A percentile compares a stretch with the other conserved stretches of the same genome.
Conservation (phyloP, 2,797 vertebrate species). For the Pantherophis vulpinus region DNA sequence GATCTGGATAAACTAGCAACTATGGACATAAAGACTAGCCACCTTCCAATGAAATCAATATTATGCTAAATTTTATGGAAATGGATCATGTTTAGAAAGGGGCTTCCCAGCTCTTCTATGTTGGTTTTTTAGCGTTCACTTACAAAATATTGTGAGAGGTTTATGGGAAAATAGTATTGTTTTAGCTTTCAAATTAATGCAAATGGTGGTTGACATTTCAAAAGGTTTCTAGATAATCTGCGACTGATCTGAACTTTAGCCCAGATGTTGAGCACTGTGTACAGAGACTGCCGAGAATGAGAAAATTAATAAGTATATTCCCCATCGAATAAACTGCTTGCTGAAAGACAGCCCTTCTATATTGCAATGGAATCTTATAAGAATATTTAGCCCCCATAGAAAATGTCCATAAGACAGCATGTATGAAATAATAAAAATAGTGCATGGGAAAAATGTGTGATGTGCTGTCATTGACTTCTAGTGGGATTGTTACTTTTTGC, state of each 20-base stretch:
- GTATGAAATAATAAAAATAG: neutral
- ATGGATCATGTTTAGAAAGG: neutral
- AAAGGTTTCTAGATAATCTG: constrained; percentile 11
- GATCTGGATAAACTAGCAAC: neutral
- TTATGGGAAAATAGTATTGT: neutral
- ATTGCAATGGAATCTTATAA: neutral
- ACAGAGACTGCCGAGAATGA: neutral
- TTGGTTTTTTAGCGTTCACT: neutral
- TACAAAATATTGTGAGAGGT: neutral
- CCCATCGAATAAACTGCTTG: neutral
- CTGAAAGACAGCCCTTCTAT: neutral
- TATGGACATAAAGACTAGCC: neutral
- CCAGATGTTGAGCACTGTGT: neutral
- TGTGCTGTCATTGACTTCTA: neutral
- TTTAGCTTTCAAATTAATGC: neutral
- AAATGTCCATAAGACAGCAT: neutral
- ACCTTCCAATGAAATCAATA: neutral
- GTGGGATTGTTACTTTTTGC: constrained; percentile 35
- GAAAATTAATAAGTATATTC: neutral
- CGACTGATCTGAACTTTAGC: constrained; percentile 30
- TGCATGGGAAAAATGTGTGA: constrained; percentile 29
- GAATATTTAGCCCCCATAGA: neutral
- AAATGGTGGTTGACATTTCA: constrained; percentile 19
- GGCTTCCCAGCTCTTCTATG: neutral
- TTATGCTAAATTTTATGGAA: neutral